Evolutionary conservation across 2,888 invertebrate genomes (phyloP), one percentile per base, ranked within the genome.

Genomic region (Hydriomena furcata): DNA sequence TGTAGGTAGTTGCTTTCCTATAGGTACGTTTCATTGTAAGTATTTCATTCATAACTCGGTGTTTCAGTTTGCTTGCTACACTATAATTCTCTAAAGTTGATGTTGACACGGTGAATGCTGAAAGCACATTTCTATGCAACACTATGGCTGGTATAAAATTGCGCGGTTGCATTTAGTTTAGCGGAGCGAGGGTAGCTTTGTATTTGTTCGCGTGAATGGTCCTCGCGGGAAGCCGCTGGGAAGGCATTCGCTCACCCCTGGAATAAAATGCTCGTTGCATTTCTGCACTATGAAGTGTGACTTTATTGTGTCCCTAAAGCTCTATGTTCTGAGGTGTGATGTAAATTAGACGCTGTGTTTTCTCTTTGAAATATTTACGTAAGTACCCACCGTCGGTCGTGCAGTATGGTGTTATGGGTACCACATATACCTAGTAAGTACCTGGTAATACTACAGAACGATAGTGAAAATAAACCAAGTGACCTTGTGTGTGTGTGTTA

Each of bases 141-240:
- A 12, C 30, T 35, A 36, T n/a, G 40, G 23, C 1, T 10, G 32
- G 37, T 28, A 34, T 46, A 42, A 46, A 52, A 42, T 42, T 46
- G 42, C 41, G 42, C 36, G 52, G 32, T 63, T 55, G 61, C 65
- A 66, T 69, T 69, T 65, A 60, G 60, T 63, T 66, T 68, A 64
- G 56, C 62, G 59, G 59, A 30, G 57, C 61, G 66, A 60, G 54
- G 60, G 61, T 51, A 51, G 63, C 68, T 70, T 67, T 71, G 66
- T 73, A 68, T 67, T 65, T 61, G 53, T 61, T 38, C 61, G 55
- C 58, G 52, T 71, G 70, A 73, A 76, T 75, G 64, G 63, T 66
- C 58, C 70, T 72, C 62, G 56, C 49, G 63, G 59, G 67, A 17
- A 17, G 4, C 17, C 17, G 17, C 2, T 3, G 17, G 17, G 17